phyloP scores from a whole-genome alignment of 2,888 invertebrate genomes.

The Petrolisthes cinctipes region DNA sequence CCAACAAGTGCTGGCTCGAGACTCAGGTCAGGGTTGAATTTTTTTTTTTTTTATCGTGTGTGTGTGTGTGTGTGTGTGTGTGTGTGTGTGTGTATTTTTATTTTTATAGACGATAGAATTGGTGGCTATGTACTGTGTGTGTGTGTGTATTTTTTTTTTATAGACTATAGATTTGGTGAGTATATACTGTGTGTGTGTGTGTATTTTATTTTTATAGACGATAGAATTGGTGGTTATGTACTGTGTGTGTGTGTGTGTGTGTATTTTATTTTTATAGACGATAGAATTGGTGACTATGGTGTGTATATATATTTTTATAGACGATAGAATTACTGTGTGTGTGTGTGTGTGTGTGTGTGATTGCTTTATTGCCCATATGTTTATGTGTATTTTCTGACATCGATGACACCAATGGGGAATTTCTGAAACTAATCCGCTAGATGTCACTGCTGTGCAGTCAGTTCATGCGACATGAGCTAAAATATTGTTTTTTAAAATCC shows the following conservation, averaged over 20 bases:
- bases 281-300: too few relatives aligned
- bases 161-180: too few relatives aligned
- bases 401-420: too few relatives aligned
- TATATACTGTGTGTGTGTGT: background rate
- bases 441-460: too few relatives aligned
- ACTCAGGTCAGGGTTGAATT: slow-evolving; percentile 34
- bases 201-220: background rate
- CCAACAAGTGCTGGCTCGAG: slow-evolving; percentile 63
- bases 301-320: too few relatives aligned
- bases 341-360: background rate
- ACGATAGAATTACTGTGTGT: too few relatives aligned
- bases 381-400: too few relatives aligned
- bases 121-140: background rate
- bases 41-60: background rate
- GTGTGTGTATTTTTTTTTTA: background rate
- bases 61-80: background rate
- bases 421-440: too few relatives aligned
- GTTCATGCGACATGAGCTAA: too few relatives aligned
- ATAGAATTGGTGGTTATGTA: background rate
- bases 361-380: background rate
- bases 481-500: too few relatives aligned
- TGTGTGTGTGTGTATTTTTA: background rate
- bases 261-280: background rate
- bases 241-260: background rate
- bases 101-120: background rate